phyloP scores from a whole-genome alignment of 2,797 vertebrate genomes.

The Aphelocoma californica region DNA sequence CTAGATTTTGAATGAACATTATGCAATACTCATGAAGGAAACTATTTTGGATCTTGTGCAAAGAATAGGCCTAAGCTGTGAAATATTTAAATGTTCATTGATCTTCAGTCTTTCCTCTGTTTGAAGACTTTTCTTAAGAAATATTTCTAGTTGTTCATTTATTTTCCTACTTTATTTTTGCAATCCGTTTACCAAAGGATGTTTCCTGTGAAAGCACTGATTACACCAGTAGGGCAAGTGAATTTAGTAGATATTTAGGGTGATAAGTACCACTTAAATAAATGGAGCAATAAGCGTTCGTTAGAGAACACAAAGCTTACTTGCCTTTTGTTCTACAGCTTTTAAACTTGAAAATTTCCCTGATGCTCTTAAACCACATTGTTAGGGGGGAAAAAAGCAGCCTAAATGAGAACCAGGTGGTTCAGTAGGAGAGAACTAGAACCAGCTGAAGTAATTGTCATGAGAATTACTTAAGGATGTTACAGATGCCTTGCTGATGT shows the following conservation, averaged over 20 bases:
- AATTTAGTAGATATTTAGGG: background rate
- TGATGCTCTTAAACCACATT: background rate
- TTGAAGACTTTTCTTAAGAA: background rate
- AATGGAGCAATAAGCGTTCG: background rate
- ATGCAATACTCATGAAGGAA: conserved; percentile 3
- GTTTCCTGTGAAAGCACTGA: background rate
- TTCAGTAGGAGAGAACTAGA: background rate
- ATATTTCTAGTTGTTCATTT: background rate
- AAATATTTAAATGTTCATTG: background rate
- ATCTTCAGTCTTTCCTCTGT: background rate
- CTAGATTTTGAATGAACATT: conserved; percentile 28
- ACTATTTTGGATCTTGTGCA: background rate
- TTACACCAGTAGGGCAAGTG: background rate
- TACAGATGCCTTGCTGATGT: background rate
- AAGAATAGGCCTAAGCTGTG: background rate
- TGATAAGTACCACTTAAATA: background rate
- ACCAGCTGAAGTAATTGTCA: background rate
- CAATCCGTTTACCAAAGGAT: background rate
- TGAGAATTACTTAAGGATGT: background rate
- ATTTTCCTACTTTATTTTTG: background rate
- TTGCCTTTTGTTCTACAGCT: background rate
- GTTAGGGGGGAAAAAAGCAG: background rate
- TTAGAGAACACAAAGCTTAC: background rate
- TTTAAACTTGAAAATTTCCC: background rate
- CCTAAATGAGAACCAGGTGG: background rate